Base-by-base conservation (phyloP, 2,888 invertebrate genomes). In the Acanthococcus lagerstroemiae region DNA sequence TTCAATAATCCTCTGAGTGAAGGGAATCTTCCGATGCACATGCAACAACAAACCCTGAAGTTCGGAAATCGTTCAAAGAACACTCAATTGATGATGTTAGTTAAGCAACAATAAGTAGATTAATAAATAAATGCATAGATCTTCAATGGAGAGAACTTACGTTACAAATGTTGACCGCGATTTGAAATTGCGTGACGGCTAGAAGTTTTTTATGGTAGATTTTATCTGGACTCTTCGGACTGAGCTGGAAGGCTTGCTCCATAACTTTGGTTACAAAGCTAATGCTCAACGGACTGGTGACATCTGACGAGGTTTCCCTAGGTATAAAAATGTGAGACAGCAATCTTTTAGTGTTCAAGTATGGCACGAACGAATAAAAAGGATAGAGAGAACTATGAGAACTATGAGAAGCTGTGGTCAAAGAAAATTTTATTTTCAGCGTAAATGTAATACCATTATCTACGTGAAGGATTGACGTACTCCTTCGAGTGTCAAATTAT, bases 1-100 rank as follows among this genome's bases (percentile, higher is more conserved):
- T 72, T 85, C 85, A 21, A 80, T 58, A 72, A 83, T 80, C 67
- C 80, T 80, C 12, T 80, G 73, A 6, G 73, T 72, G 4, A 82
- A 71, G 24, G 78, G 76, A 6, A 84, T 75, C 65, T 80, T 73
- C 24, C 77, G 72, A 0, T 76, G 76, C 0, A 78, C 73, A 48
- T 73, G 72, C 3, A 73, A 74, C 69, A 83, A 78, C 21, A 82
- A 61, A 5, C 78, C 72, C 82, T 83, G 72, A 50, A 50, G 17
- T 22, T n/a, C 22, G 17, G 17, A 4, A 19, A 17, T n/a, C n/a
- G 50, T 7, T 3, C 17, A 44, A 22, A 15, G 27, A 3, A 12
- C 1, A 24, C 21, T 44, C 3, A 37, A n/a, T 37, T 37, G 2
- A 37, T 37, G 2, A 15, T 37, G 12, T n/a, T n/a, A 3, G 37